phyloP scores from a whole-genome alignment of 2,888 invertebrate genomes.

The Aradus depressus region DNA sequence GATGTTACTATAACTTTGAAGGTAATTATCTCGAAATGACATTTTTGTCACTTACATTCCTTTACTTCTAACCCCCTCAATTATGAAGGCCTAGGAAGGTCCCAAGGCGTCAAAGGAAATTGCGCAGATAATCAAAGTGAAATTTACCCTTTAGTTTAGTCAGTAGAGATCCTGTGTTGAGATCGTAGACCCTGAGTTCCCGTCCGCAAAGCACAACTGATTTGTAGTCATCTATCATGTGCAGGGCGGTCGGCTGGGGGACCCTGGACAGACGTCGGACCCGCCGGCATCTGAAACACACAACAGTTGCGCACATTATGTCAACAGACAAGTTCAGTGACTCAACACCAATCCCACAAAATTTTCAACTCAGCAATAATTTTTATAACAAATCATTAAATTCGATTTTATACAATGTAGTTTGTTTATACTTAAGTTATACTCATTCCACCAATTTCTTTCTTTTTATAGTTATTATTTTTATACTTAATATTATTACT shows the following conservation, averaged over 20 bases:
- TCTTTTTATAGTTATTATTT: no score
- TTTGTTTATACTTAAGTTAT: no score
- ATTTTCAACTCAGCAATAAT: background rate
- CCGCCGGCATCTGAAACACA: slow-evolving; percentile 44
- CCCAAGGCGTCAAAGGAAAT: background rate
- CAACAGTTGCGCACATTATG: no score
- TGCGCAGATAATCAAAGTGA: background rate
- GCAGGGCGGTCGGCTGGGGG: slow-evolving; percentile 63
- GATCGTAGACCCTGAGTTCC: slow-evolving; percentile 67
- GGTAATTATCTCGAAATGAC: no score
- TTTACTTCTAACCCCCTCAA: no score
- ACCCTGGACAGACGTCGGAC: slow-evolving; percentile 62
- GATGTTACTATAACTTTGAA: no score
- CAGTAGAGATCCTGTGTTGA: slow-evolving; percentile 53
- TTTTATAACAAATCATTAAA: background rate
- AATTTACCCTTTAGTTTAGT: slow-evolving; percentile 38
- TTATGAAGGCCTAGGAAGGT: no score
- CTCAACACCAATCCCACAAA: no score
- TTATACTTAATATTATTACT: no score
- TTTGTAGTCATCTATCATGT: slow-evolving; percentile 61
- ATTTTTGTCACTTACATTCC: no score
- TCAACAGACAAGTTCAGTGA: no score
- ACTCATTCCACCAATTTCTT: no score
- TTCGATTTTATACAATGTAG: background rate
- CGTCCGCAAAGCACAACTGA: slow-evolving; percentile 72